These are phyloP conservation scores for Actinostola sp. DNA, from an alignment of 92 coral and sea anemone genomes.

Conservation along the genomic window DNA sequence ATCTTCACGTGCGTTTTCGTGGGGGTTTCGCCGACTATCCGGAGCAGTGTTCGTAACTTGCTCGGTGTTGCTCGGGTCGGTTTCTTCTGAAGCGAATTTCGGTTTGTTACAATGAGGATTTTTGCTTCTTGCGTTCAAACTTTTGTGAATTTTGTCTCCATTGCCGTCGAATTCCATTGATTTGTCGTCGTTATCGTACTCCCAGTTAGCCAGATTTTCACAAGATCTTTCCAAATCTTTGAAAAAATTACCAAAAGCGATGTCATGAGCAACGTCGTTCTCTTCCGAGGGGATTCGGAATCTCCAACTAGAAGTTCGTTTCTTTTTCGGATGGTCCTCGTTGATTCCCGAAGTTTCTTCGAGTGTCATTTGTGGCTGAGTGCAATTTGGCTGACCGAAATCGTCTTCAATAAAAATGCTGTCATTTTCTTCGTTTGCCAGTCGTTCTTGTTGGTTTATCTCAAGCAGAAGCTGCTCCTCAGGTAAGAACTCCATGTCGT, in stretches of 20 bases:
- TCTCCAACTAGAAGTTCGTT: not conserved
- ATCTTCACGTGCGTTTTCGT: constrained; percentile 5
- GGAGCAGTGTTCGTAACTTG: not conserved
- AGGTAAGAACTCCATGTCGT: constrained; percentile 84
- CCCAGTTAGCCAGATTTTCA: not conserved
- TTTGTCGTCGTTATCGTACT: not conserved
- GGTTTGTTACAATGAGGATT: not conserved
- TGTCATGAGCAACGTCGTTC: constrained; percentile 12
- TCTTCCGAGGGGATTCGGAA: not conserved
- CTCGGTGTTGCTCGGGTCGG: not conserved
- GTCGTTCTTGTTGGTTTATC: constrained; percentile 45
- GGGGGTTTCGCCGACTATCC: not conserved
- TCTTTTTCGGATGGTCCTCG: not conserved
- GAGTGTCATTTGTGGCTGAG: no score
- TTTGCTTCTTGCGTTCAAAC: not conserved
- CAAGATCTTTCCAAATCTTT: constrained; percentile 13
- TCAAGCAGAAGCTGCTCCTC: constrained; percentile 73
- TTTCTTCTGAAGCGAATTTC: constrained; percentile 8
- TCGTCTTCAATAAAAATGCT: constrained; percentile 6
- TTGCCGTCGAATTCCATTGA: not conserved
- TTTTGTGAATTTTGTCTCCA: not conserved
- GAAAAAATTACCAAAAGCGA: constrained; percentile 46
- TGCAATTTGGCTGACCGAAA: not conserved
- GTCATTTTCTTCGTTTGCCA: constrained; percentile 46
- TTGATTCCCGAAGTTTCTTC: not conserved